Evolutionary conservation across 1,140 invertebrate species (phyloP), one percentile per base, ranked within the genome.

Genomic region (Drosophila lacertosa): DNA sequence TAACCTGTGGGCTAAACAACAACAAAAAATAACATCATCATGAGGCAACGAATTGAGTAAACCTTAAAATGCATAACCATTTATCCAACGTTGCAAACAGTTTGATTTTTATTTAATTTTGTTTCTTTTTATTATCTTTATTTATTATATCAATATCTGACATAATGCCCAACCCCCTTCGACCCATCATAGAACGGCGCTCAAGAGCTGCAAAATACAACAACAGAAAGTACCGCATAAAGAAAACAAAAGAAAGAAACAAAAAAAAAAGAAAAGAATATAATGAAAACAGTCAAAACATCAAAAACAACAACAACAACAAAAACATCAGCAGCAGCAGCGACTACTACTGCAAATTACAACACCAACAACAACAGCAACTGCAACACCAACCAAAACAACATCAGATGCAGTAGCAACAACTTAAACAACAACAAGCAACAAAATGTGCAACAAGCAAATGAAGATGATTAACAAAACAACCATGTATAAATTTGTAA

Each of bases 191-290:
- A 91, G 89, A 89, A 90, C 44, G 90, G 75, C 84, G 89, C 81
- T 59, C 90, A 91, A 62, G 90, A 90, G 67, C 78, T 91, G 64
- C 90, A 91, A 69, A 91, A 91, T 84, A 91, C 90, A 51, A 91
- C 90, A 76, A 91, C 90, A 57, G 90, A 91, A 77, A 91, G 90
- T 70, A 81, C 77, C 63, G 90, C 90, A 74, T 91, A 91, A 66
- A 76, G 13, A 79, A 63, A 77, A 69, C 44, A 82, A 82, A 72
- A 66, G 50, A 70, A 47, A 59, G 53, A 69, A 80, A 26, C 20
- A 91, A 65, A 62, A 44, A 74, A 55, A 75, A 74, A 35, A 84
- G 77, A 62, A 71, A 59, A 64, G n/a, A n/a, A n/a, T n/a, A n/a
- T n/a, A 47, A 65, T 42, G 71, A 80, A 72, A 68, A 53, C 59